These are phyloP conservation scores for Hippasteria phrygiana DNA, from an alignment of 53 echinoderm and acorn worm genomes.

Conservation along the genomic window DNA sequence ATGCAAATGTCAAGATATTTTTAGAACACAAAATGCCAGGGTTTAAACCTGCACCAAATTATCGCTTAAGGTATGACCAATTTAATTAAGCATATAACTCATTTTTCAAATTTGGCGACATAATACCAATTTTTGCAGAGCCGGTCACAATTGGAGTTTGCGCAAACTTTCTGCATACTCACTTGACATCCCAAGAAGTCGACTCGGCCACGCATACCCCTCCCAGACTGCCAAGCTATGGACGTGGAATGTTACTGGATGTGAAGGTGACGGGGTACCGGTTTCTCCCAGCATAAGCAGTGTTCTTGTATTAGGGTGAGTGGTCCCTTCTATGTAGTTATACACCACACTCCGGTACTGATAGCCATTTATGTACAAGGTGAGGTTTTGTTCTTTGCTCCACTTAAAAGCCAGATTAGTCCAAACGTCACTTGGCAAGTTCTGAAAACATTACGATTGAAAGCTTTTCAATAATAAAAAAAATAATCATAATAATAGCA, in stretches of 20 bases:
- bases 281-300: not conserved
- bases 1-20: too few species aligned
- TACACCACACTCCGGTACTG: not conserved
- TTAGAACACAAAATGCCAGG: too few species aligned
- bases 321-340: not conserved
- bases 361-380: conserved; percentile 77
- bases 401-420: conserved; percentile 83
- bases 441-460: conserved; percentile 45
- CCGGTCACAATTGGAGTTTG: not conserved
- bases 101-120: not conserved
- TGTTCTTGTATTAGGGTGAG: not conserved
- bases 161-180: not conserved
- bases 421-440: conserved; percentile 66
- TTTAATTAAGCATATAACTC: too few species aligned
- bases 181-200: conserved; percentile 84
- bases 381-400: conserved; percentile 70
- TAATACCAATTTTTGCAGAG: not conserved
- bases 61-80: too few species aligned
- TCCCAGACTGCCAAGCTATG: conserved; percentile 86
- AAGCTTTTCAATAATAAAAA: not conserved
- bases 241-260: conserved; percentile 57
- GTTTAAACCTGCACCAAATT: too few species aligned
- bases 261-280: conserved; percentile 11
- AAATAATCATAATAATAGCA: too few species aligned
- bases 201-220: conserved; percentile 49